Evolutionary conservation across 2,888 invertebrate genomes (phyloP), one percentile per base, ranked within the genome.

Genomic region (Monopis laevigella): DNA sequence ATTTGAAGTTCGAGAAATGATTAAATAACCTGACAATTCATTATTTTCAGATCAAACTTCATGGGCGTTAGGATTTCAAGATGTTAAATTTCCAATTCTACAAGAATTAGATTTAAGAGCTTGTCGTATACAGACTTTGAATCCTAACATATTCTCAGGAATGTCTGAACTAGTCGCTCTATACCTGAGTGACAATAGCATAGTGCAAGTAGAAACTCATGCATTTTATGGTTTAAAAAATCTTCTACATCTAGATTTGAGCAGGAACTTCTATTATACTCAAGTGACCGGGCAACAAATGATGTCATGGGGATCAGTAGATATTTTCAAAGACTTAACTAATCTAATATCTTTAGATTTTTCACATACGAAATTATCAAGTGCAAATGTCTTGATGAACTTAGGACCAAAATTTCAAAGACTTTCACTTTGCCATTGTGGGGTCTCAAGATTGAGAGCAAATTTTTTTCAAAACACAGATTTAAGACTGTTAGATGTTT

Each of bases 81-180:
- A 49, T 1, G 45, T 56, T 0, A 21, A 17, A 0, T 74, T 86
- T 47, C 50, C 58, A 0, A 51, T 52, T 0, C 61, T 87, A 0
- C 53, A 56, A 30, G 83, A 86, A 45, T 51, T 87, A n/a, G 86
- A 87, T 46, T 59, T 87, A 0, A 67, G 85, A 43, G 59, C 77
- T 1, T 87, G 86, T 46, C 62, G 66, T 14, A 86, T 87, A 16
- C 62, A 71, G 44, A 60, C 58, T 1, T 43, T 87, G 0, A 60
- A 63, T 2, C 52, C 58, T 10, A 51, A 65, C 2, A 55, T 67
- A 0, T 87, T 87, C 46, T 43, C 36, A 8, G 72, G 75, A 36
- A 63, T 86, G 59, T 59, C 61, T 0, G 63, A 59, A 1, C 48
- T 87, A 1, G 58, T 65, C 19, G 66, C 73, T 0, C 56, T 87